Base-by-base conservation (phyloP, 1,140 invertebrate genomes). In the Odontomachus brunneus region DNA sequence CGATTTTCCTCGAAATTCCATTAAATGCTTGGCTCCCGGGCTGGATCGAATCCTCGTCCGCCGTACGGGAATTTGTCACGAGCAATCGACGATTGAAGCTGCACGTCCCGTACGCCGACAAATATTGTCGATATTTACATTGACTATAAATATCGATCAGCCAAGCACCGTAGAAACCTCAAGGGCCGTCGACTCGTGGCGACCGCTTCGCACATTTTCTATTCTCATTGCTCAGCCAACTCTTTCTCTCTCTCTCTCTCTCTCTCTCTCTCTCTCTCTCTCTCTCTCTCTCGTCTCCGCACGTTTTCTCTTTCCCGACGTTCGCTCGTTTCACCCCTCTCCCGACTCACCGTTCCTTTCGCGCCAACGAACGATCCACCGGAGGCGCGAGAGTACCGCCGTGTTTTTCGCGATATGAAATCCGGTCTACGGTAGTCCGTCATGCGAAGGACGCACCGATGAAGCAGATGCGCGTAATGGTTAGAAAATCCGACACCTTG, bases 351-450 rank as follows among this genome's bases (percentile, higher is more conserved):
- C n/a, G 3, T 9, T 24, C 38, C n/a, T 76, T 17, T 38, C 33
- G 15, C 22, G n/a, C 38, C 38, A 44, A 44, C 17, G 17, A 29
- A 48, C 44, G 67, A 76, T 76, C 44, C 5, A 44, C 26, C 51
- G 63, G 22, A 67, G 29, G 55, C 26, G 24, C 17, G 15, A 29
- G 24, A 17, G 55, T 59, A 72, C 55, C n/a, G 81, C 59, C 71
- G 91, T 92, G 91, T 91, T 91, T 92, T 85, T 85, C 86, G 87
- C 82, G 87, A 91, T 92, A 92, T 92, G 83, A 90, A 92, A 90
- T 92, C 87, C 82, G 55, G 63, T 66, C 22, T 76, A 83, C 26
- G n/a, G 67, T 88, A 89, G 88, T 92, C 86, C 88, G 87, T 92
- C 90, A 90, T 88, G 57, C 55, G 38, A 49, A 83, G 14, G 1